phyloP scores from a whole-genome alignment of 2,113 vertebrate genomes.

The Nothobranchius kuhntae region DNA sequence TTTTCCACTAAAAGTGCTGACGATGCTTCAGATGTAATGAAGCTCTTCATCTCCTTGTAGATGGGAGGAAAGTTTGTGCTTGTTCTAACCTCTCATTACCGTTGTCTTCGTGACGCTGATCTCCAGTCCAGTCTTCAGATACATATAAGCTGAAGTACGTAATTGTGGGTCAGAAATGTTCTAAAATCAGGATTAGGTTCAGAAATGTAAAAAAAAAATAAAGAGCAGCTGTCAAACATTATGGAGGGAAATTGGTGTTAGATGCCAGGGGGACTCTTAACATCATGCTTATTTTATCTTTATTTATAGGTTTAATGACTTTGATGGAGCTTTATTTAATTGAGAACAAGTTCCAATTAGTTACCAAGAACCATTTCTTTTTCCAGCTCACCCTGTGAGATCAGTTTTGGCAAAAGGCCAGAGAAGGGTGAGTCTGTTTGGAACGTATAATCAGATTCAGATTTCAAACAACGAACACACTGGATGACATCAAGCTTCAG shows the following conservation, averaged over 20 bases:
- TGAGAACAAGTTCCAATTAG: not conserved
- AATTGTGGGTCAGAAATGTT: too few species aligned
- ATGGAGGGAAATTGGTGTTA: not conserved
- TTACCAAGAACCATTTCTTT: not conserved
- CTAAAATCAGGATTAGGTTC: too few species aligned
- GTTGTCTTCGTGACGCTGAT: too few species aligned
- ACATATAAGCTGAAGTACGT: too few species aligned
- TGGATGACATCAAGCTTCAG: conserved; percentile 11
- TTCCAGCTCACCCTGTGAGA: conserved; percentile 10
- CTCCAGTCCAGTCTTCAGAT: too few species aligned
- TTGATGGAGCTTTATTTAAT: not conserved
- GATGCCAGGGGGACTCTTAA: not conserved
- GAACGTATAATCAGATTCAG: conserved; percentile 9
- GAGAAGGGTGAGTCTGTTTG: not conserved
- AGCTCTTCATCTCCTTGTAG: too few species aligned
- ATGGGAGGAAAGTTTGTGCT: too few species aligned
- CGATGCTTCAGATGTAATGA: too few species aligned
- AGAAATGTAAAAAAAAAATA: too few species aligned
- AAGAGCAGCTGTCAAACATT: not conserved
- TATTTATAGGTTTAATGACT: not conserved
- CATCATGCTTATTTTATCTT: not conserved
- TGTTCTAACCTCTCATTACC: too few species aligned
- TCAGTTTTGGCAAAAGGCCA: not conserved
- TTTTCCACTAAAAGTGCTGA: too few species aligned
- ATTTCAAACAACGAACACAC: conserved; percentile 8